These are phyloP conservation scores for Trichopria drosophilae DNA, from an alignment of 2,888 invertebrate species.

Conservation along the genomic window DNA sequence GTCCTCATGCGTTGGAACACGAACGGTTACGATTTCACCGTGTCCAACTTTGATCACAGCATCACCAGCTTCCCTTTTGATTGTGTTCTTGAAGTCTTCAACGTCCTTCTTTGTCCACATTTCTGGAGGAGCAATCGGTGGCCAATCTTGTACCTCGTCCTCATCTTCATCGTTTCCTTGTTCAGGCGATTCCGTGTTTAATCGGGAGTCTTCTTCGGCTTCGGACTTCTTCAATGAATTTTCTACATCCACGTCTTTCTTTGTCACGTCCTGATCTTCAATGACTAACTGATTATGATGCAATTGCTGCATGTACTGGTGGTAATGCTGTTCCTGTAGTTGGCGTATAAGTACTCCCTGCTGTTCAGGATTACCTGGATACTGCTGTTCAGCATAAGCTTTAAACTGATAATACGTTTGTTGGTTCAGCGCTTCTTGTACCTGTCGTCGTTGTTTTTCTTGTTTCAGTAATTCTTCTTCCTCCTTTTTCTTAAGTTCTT, in stretches of 20 bases:
- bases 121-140: constrained; percentile 73
- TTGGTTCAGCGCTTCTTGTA: constrained; percentile 95
- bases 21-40: constrained; percentile 94
- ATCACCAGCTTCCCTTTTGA: constrained; percentile 78
- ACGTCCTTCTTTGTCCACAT: constrained; percentile 97
- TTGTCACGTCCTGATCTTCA: constrained; percentile 47
- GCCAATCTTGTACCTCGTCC: constrained; percentile 54
- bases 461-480: constrained; percentile 69
- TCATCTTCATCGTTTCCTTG: constrained; percentile 49
- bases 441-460: constrained; percentile 73
- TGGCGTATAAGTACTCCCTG: constrained; percentile 92
- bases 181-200: constrained; percentile 30
- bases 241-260: constrained; percentile 47
- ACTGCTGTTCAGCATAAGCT: constrained; percentile 93
- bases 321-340: constrained; percentile 97
- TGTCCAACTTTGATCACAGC: constrained; percentile 92
- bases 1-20: constrained; percentile 94
- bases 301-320: constrained; percentile 97
- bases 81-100: constrained; percentile 85
- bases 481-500: constrained; percentile 59
- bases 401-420: constrained; percentile 90
- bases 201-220: constrained; percentile 34
- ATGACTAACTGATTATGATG: constrained; percentile 60
- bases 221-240: constrained; percentile 41
- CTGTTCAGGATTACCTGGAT: constrained; percentile 79